These are phyloP conservation scores for Bufo gargarizans DNA, from an alignment of 2,113 vertebrate genomes.

Conservation along the genomic window DNA sequence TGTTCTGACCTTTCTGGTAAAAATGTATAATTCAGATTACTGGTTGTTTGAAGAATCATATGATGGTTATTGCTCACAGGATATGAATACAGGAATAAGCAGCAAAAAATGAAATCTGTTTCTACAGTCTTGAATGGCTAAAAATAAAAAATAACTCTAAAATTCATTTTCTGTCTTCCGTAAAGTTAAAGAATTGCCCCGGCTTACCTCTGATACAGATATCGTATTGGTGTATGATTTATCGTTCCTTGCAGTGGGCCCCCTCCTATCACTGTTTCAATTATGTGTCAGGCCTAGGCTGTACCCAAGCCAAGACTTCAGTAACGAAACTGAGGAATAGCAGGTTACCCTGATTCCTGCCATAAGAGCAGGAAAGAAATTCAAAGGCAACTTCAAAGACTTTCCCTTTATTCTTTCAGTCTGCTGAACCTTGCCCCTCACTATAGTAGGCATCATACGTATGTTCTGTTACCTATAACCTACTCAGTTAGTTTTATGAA, in stretches of 20 bases:
- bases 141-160: background rate
- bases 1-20: background rate
- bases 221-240: background rate
- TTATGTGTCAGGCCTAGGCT: conserved; percentile 10
- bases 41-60: background rate
- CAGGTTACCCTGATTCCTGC: conserved; percentile 52
- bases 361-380: conserved; percentile 35
- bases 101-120: background rate
- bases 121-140: background rate
- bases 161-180: background rate
- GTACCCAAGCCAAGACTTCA: conserved; percentile 11
- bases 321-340: conserved; percentile 9
- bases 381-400: conserved; percentile 42
- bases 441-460: conserved; percentile 23
- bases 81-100: background rate
- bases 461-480: conserved; percentile 28
- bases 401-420: background rate
- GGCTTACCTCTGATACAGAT: background rate
- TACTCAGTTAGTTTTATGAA: conserved; percentile 46
- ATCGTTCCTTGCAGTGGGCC: background rate
- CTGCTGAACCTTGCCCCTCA: conserved; percentile 21
- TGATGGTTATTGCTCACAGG: background rate
- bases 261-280: background rate
- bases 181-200: background rate
- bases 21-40: background rate